Base-by-base conservation (phyloP, 2,113 vertebrate genomes). In the Ctenomys sociabilis region DNA sequence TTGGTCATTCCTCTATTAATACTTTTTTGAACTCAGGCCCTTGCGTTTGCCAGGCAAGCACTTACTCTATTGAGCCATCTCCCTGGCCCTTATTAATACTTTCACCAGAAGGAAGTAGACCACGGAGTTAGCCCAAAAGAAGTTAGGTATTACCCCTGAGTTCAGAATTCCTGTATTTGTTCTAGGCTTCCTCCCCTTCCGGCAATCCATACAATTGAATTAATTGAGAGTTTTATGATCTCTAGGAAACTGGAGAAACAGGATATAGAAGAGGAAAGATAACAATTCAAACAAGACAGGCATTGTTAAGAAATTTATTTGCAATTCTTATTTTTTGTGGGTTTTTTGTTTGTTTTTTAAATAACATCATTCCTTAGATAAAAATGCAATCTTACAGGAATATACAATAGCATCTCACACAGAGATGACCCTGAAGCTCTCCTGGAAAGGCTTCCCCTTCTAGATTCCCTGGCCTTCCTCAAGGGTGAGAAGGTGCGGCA, bases 381-480 rank as follows among this genome's bases (percentile, higher is more conserved):
- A 99, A 99, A 99, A 99, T 99, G 99, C 99, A 99, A 98, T 99
- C 99, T 99, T 99, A 99, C 99, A 99, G 99, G 99, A 99, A 99
- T 99, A 99, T 99, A 99, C 99, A 99, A 99, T 99, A 98, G 99
- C 99, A 98, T 99, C 98, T 98, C 98, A 98, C 98, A 98, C 98
- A 98, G 98, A 99, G 98, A 97, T 98, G 98, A 98, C 98, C 98
- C 98, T 98, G 96, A 97, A 97, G 83, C 97, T 98, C 96, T 96
- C 97, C 98, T 97, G 19, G 86, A 97, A 97, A 89, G 94, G 95
- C 13, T 96, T 97, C 96, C 98, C 98, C 97, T 97, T 98, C 98
- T 96, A 88, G 92, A 81, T 95, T 97, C 96, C 95, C 97, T 96
- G 98, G 99, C 99, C 98, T 98, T 99, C 98, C 98, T 98, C 99